Conservation (phyloP, 2,797 vertebrate species). For the Typhlichthys subterraneus region DNA sequence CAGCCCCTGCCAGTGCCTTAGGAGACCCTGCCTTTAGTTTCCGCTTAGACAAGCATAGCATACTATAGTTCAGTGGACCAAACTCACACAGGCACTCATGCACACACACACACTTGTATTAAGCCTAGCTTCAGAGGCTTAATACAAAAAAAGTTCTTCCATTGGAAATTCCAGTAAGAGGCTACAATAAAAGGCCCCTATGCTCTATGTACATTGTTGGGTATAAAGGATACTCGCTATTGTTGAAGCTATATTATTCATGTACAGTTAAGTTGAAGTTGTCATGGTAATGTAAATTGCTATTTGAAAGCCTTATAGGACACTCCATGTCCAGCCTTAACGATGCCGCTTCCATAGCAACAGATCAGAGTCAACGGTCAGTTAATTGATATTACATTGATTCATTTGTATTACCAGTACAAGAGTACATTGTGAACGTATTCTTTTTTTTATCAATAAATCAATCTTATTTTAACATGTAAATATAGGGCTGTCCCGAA, state of each 20-base stretch:
- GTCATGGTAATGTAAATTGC: background rate
- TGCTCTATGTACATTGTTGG: background rate
- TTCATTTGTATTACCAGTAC: slow-evolving; percentile 1
- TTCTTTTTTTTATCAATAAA: too few species aligned
- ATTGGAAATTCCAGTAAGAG: too few species aligned
- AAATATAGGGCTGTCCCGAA: background rate
- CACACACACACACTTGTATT: too few species aligned
- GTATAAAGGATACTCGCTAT: background rate
- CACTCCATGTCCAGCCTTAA: background rate
- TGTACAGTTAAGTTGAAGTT: background rate
- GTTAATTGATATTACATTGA: background rate
- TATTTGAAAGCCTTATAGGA: background rate
- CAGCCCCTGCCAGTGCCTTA: slow-evolving; percentile 5
- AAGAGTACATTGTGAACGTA: background rate
- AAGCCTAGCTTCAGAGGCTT: too few species aligned
- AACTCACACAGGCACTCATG: background rate
- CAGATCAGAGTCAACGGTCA: background rate
- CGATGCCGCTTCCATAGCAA: slow-evolving; percentile 1
- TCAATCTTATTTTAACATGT: too few species aligned
- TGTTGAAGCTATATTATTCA: background rate
- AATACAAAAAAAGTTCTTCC: too few species aligned
- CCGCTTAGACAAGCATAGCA: slow-evolving; percentile 6
- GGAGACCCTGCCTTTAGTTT: slow-evolving; percentile 22
- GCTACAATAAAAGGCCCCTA: too few species aligned
- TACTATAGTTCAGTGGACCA: slow-evolving; percentile 23